phyloP scores from a whole-genome alignment of 2,797 vertebrate species.

The Rallus crepitans region DNA sequence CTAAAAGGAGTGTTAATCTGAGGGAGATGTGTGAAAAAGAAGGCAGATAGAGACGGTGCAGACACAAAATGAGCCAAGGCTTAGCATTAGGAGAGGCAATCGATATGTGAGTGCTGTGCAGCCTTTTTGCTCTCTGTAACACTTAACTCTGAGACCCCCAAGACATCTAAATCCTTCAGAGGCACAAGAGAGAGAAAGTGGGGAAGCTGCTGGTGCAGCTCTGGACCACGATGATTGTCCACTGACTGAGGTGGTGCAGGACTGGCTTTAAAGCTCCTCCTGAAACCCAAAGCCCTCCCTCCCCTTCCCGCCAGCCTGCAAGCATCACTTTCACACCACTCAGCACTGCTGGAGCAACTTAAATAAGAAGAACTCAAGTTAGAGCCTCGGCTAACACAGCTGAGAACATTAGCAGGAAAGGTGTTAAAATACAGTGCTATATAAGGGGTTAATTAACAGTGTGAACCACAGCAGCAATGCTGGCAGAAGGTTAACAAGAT shows the following conservation, averaged over 20 bases:
- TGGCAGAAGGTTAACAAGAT: neutral
- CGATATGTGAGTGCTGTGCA: neutral
- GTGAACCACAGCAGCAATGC: neutral
- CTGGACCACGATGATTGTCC: accelerated
- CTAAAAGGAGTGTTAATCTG: neutral
- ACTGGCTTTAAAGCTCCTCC: neutral
- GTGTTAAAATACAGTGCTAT: neutral
- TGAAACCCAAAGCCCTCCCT: too few species aligned
- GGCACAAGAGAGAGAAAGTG: neutral
- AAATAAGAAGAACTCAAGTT: neutral
- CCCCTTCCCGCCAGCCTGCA: accelerated
- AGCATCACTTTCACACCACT: neutral
- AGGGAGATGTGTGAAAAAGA: neutral
- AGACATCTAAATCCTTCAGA: neutral
- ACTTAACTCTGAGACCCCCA: neutral
- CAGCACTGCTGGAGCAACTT: neutral
- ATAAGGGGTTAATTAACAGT: neutral
- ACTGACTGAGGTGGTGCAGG: neutral
- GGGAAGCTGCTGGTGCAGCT: accelerated
- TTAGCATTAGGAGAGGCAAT: accelerated
- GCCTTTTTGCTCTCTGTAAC: neutral
- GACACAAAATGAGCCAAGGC: neutral
- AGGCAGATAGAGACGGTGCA: neutral
- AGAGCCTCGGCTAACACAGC: neutral
- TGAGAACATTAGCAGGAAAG: neutral